Evolutionary conservation across 2,888 invertebrate genomes (phyloP).

Genomic region (Deroplatys truncata): DNA sequence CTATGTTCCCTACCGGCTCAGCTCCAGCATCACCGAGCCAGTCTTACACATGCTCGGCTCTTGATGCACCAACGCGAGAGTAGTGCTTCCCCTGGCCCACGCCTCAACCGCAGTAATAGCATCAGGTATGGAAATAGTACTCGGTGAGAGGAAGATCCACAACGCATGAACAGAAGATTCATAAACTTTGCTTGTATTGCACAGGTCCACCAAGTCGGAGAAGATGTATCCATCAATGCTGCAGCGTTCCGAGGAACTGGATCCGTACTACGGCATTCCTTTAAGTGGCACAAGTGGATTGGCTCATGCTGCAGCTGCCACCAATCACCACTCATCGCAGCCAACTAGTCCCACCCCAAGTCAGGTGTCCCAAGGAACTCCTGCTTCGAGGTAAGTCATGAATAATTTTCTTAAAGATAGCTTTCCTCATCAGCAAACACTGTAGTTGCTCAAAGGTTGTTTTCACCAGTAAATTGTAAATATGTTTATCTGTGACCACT

Average conservation of each 20-base stretch:
- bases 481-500: too few species aligned
- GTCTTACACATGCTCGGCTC: slow-evolving; percentile 58
- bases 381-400: slow-evolving; percentile 34
- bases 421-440: too few species aligned
- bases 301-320: slow-evolving; percentile 5
- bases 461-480: too few species aligned
- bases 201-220: slow-evolving; percentile 89
- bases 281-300: slow-evolving; percentile 42
- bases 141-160: too few species aligned
- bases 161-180: too few species aligned
- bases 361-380: slow-evolving; percentile 38
- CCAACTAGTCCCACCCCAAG: slow-evolving; percentile 69
- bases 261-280: slow-evolving; percentile 81
- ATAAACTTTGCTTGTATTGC: too few species aligned
- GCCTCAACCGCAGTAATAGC: slow-evolving; percentile 86
- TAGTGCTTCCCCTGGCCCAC: slow-evolving; percentile 41
- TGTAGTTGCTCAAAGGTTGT: too few species aligned
- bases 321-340: slow-evolving; percentile 58
- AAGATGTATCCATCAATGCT: slow-evolving; percentile 91
- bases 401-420: too few species aligned
- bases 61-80: slow-evolving; percentile 52
- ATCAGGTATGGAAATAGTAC: slow-evolving; percentile 90
- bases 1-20: slow-evolving; percentile 57
- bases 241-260: slow-evolving; percentile 75
- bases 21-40: slow-evolving; percentile 62